phyloP scores from a whole-genome alignment of 2,888 invertebrate species.

The Euplexia lucipara region DNA sequence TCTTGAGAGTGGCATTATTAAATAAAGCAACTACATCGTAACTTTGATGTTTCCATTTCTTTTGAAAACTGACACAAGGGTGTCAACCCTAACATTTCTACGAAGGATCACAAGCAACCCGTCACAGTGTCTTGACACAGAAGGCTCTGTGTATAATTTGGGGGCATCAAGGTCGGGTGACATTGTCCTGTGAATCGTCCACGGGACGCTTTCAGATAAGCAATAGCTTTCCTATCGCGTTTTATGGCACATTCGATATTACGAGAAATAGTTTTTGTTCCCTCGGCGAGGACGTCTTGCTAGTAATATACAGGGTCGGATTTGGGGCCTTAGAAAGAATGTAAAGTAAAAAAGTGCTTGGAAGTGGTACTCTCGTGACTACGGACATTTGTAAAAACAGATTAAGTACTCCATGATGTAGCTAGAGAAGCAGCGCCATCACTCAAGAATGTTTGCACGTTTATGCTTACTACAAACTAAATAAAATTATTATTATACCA shows the following conservation, averaged over 20 bases:
- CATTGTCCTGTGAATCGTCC: constrained; percentile 67
- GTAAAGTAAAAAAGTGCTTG: background rate
- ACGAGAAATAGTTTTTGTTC: constrained; percentile 80
- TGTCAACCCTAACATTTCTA: background rate
- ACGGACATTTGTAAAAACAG: no score
- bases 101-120: constrained; percentile 12
- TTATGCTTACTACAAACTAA: no score
- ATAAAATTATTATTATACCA: no score
- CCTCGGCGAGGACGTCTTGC: constrained; percentile 68
- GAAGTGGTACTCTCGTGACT: no score
- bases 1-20: background rate
- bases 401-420: no score
- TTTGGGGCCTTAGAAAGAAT: constrained; percentile 24
- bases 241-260: constrained; percentile 80
- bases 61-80: constrained; percentile 15
- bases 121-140: constrained; percentile 49
- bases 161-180: constrained; percentile 65
- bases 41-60: constrained; percentile 17
- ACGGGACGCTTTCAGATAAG: constrained; percentile 74
- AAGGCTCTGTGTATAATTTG: constrained; percentile 58
- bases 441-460: no score
- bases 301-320: constrained; percentile 65
- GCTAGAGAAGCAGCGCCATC: no score
- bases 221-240: constrained; percentile 79
- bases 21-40: background rate